Evolutionary conservation across 2,113 vertebrate species (phyloP).

Genomic region (Phalacrocorax pelagicus): DNA sequence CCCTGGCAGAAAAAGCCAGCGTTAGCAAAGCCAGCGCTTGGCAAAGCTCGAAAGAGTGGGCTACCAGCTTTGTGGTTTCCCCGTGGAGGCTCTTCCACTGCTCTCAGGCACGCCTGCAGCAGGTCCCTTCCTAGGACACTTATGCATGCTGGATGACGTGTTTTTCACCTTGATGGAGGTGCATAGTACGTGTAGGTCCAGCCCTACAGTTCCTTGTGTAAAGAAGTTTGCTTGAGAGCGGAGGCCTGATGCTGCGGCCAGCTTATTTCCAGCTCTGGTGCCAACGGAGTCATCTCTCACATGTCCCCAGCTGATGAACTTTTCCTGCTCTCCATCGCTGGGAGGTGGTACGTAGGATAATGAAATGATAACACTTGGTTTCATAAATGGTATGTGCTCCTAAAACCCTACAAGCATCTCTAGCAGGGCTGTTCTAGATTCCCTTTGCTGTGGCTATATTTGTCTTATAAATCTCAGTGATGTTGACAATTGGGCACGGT

Average conservation of each 20-base stretch:
- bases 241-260: rapidly evolving
- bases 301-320: neutral
- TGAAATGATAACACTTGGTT: neutral
- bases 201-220: neutral
- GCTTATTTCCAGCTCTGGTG: neutral
- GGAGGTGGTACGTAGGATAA: rapidly evolving
- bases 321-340: neutral
- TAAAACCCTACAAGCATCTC: neutral
- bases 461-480: slow-evolving; percentile 37
- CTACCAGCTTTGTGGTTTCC: rapidly evolving
- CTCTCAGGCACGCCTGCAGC: rapidly evolving
- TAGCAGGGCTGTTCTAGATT: neutral
- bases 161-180: neutral
- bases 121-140: neutral
- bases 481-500: slow-evolving; percentile 31
- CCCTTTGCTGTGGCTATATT: neutral
- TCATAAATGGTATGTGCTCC: neutral
- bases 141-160: rapidly evolving
- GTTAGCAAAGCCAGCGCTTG: neutral
- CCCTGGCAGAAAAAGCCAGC: rapidly evolving
- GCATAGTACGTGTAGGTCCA: rapidly evolving
- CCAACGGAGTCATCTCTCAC: neutral
- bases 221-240: neutral
- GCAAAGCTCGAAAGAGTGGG: neutral
- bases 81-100: rapidly evolving